Conservation (phyloP, 1,140 invertebrate species). For the Eciton burchellii region DNA sequence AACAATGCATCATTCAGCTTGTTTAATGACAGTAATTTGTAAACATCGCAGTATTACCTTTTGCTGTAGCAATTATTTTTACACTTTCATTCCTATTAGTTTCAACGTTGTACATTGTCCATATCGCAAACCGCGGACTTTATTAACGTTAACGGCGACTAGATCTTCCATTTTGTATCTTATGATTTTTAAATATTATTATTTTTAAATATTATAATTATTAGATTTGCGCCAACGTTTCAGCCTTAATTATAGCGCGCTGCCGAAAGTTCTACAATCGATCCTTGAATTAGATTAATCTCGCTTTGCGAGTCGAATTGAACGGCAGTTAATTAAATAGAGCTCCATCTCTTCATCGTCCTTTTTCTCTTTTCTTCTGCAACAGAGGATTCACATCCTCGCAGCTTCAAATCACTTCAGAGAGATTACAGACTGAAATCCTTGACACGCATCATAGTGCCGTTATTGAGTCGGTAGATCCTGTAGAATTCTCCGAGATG, state of each 20-base stretch:
- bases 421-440: constrained; percentile 41
- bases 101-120: too few relatives aligned
- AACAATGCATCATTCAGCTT: neutral
- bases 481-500: constrained; percentile 27
- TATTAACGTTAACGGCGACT: neutral
- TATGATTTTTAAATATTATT: neutral
- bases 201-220: too few relatives aligned
- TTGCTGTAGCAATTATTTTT: too few relatives aligned
- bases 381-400: neutral
- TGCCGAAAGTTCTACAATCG: neutral
- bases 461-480: constrained; percentile 63
- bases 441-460: constrained; percentile 66
- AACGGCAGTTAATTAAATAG: neutral
- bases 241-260: neutral
- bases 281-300: neutral
- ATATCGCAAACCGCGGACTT: too few relatives aligned
- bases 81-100: too few relatives aligned
- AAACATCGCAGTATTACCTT: neutral
- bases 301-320: neutral
- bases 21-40: neutral
- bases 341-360: neutral
- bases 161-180: neutral
- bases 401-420: neutral
- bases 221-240: neutral
- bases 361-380: neutral